Conservation (phyloP, 1,140 invertebrate species). For the Hyposmocoma kahamanoa region DNA sequence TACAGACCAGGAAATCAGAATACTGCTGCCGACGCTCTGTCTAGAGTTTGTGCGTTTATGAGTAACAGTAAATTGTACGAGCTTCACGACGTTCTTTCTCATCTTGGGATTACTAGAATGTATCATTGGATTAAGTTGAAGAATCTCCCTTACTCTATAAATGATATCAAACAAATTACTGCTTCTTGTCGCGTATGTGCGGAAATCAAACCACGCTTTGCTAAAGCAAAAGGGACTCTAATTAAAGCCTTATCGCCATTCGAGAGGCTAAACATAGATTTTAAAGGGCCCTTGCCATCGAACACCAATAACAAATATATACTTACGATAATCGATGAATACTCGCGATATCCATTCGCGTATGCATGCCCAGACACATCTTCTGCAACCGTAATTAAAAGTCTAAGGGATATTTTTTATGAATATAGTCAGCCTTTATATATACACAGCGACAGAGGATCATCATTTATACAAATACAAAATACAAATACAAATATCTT, state of each 20-base stretch:
- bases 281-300: slow-evolving; percentile 24
- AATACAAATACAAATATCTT: too few relatives aligned
- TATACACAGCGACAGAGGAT: slow-evolving; percentile 15
- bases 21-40: slow-evolving; percentile 14
- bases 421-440: slow-evolving; percentile 21
- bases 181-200: slow-evolving; percentile 17
- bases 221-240: slow-evolving; percentile 6
- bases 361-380: slow-evolving; percentile 18
- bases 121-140: slow-evolving; percentile 23
- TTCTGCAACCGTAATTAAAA: slow-evolving; percentile 20
- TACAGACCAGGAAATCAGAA: slow-evolving; percentile 21
- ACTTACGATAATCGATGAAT: slow-evolving; percentile 27
- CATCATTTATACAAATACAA: slow-evolving; percentile 7
- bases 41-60: slow-evolving; percentile 16
- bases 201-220: slow-evolving; percentile 25
- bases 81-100: too few relatives aligned
- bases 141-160: slow-evolving; percentile 28
- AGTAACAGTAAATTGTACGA: too few relatives aligned
- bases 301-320: slow-evolving; percentile 22
- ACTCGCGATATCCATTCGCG: slow-evolving; percentile 22
- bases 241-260: slow-evolving; percentile 26
- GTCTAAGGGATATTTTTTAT: slow-evolving; percentile 16
- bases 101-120: too few relatives aligned
- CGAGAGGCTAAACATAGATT: slow-evolving; percentile 25
- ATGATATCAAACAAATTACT: slow-evolving; percentile 22